Evolutionary conservation across 2,888 invertebrate genomes (phyloP).

Genomic region (Phyto melanocephala): DNA sequence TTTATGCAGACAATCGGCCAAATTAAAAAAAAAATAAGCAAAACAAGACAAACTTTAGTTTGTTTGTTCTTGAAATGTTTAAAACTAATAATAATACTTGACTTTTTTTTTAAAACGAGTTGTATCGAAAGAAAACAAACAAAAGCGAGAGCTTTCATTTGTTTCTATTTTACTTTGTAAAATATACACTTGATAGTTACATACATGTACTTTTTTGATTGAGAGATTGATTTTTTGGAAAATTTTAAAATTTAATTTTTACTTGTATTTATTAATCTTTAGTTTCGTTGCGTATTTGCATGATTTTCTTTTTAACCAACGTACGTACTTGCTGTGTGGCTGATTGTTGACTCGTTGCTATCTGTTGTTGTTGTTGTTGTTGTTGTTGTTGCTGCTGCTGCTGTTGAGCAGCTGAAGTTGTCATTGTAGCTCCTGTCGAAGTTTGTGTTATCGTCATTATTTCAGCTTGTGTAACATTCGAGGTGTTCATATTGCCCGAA

Average conservation of each 20-base stretch:
- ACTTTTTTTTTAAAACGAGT: too few species aligned
- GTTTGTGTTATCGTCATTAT: conserved; percentile 76
- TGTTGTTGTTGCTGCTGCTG: conserved; percentile 68
- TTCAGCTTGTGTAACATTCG: conserved; percentile 72
- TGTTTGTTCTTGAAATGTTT: too few species aligned
- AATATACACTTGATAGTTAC: too few species aligned
- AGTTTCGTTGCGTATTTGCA: conserved; percentile 77
- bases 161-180: too few species aligned
- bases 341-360: conserved; percentile 66
- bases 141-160: too few species aligned
- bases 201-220: too few species aligned
- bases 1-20: conserved; percentile 45
- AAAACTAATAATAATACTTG: too few species aligned
- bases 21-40: conserved; percentile 15
- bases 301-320: conserved; percentile 78
- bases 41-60: too few species aligned
- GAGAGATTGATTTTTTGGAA: too few species aligned
- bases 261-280: conserved; percentile 71
- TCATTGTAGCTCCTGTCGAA: conserved; percentile 51
- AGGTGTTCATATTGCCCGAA: conserved; percentile 47
- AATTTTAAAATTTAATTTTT: too few species aligned
- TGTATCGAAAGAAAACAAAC: too few species aligned
- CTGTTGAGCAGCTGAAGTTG: conserved; percentile 65
- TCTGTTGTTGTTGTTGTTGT: conserved; percentile 71
- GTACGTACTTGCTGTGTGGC: conserved; percentile 79